These are phyloP conservation scores for Sebastes itinus DNA, from an alignment of 2,797 vertebrate genomes.

Conservation along the genomic window DNA sequence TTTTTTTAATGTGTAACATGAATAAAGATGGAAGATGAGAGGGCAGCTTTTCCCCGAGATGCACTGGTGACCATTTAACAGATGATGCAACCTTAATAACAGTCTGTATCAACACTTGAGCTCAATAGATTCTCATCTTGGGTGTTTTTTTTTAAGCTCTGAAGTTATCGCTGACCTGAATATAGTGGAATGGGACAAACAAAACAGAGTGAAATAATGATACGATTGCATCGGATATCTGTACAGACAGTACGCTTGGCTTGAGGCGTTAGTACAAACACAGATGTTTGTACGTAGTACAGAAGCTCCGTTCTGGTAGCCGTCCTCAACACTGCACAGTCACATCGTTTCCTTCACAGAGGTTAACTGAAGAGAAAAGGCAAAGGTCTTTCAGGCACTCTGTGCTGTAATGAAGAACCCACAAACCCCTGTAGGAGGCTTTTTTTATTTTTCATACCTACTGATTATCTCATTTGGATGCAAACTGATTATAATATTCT, in stretches of 20 bases:
- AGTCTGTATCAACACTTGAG: conserved; percentile 32
- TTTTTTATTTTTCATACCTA: conserved; percentile 31
- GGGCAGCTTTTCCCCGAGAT: conserved; percentile 33
- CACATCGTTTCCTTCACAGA: conserved; percentile 52
- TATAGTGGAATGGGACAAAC: conserved; percentile 25
- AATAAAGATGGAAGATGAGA: conserved; percentile 24
- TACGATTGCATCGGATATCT: conserved; percentile 28
- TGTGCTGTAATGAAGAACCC: conserved; percentile 57
- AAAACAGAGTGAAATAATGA: conserved; percentile 24
- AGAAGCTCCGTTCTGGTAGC: conserved; percentile 41
- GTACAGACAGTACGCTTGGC: conserved; percentile 53
- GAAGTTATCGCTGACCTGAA: conserved; percentile 38
- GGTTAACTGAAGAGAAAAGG: conserved; percentile 63
- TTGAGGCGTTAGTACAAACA: conserved; percentile 47
- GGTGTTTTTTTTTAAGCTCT: not conserved
- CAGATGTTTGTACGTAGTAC: conserved; percentile 51
- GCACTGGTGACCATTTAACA: conserved; percentile 20
- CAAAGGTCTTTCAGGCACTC: conserved; percentile 75
- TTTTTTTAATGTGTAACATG: conserved; percentile 16
- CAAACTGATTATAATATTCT: conserved; percentile 69
- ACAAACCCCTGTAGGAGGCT: conserved; percentile 31
- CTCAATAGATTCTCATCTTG: not conserved
- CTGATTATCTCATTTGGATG: conserved; percentile 79
- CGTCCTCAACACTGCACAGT: conserved; percentile 68
- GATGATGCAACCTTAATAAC: conserved; percentile 19